Evolutionary conservation across 2,113 vertebrate genomes (phyloP).

Genomic region (Rhinolophus ferrumequinum): DNA sequence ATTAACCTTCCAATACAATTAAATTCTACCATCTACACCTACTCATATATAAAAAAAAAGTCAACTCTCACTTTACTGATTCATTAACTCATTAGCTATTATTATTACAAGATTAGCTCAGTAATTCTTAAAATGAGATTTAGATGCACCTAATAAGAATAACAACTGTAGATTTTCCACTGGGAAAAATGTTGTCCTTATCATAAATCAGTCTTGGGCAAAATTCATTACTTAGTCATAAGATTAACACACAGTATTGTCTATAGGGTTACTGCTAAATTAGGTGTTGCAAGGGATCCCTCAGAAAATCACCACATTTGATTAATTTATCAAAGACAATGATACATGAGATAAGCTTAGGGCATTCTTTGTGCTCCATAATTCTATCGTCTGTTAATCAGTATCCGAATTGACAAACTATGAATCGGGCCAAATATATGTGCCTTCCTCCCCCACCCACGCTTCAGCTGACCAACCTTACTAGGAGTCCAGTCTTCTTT

Average conservation of each 20-base stretch:
- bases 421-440: not conserved
- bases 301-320: not conserved
- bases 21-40: not conserved
- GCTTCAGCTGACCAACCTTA: not conserved
- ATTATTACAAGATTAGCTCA: constrained; percentile 39
- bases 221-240: constrained; percentile 19
- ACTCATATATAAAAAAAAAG: not conserved
- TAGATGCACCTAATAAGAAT: constrained; percentile 51
- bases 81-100: constrained; percentile 53
- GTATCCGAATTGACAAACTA: not conserved
- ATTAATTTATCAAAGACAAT: not conserved
- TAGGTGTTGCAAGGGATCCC: not conserved
- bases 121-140: constrained; percentile 59
- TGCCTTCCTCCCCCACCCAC: not conserved
- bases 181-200: not conserved
- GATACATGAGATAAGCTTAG: not conserved
- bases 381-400: not conserved
- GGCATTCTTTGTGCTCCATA: not conserved
- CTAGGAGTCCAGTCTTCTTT: not conserved
- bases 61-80: not conserved
- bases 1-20: not conserved
- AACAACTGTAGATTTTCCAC: constrained; percentile 25
- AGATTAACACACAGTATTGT: not conserved
- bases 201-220: not conserved
- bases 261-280: not conserved